Base-by-base conservation (phyloP, 2,888 invertebrate species). In the Euzetes globulus region DNA sequence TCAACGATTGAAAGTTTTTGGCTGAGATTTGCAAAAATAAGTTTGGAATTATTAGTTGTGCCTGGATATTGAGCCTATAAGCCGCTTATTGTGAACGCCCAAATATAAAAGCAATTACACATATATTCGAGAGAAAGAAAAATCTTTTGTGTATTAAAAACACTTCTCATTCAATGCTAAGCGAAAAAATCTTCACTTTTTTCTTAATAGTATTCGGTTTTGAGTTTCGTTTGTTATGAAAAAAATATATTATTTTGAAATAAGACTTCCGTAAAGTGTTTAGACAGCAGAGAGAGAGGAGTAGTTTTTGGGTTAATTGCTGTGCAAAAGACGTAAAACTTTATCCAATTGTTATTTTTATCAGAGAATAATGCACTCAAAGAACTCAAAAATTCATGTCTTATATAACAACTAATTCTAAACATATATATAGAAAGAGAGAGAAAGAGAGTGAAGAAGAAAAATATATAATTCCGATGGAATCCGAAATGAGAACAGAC, bases 241-340 rank as follows among this genome's bases (percentile, higher is more conserved):
- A 68, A 22, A 65, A 65, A 65, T 65, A 65, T 65, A 19, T 65
- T 65, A 45, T 25, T 63, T 15, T 70, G 33, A 25, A 70, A 41
- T 70, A 47, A 45, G 27, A 70, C 70, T 70, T 70, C 70, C 70
- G 70, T 70, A 70, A 70, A 70, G 70, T 70, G 70, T 70, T 65
- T 65, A 33, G 33, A 65, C 33, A 65, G 33, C 19, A 52, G 60
- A 68, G 70, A 68, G 70, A 25, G 45, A 45, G 70, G 47, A 70
- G 70, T 70, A 70, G 70, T 70, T 70, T 70, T 70, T 70, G 70
- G 70, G 70, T 70, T 70, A 70, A 70, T 70, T 70, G 70, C 70
- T 45, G 45, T 27, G 19, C 22, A 70, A 60, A 70, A 70, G 19
- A 65, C 19, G 63, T 37, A 37, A 65, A 65, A 65, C 37, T 19